These are phyloP conservation scores for Upupa epops DNA, from an alignment of 2,113 vertebrate species.

Conservation along the genomic window DNA sequence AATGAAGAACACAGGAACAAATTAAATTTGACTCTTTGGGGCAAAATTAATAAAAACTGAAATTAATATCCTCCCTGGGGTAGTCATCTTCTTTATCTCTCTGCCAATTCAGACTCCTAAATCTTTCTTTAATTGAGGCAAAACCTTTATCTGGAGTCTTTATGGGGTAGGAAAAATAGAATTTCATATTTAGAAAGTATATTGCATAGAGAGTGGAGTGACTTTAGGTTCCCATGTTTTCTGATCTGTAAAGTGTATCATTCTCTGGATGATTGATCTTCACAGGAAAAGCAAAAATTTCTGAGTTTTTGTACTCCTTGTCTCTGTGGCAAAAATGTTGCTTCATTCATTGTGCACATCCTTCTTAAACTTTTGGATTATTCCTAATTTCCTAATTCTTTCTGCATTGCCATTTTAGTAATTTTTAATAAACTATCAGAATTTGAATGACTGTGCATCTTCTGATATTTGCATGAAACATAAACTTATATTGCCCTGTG, in stretches of 20 bases:
- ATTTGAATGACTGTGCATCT: background rate
- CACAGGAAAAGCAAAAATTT: conserved; percentile 13
- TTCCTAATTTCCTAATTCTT: background rate
- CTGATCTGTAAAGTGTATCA: background rate
- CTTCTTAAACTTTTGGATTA: background rate
- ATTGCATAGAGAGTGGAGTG: background rate
- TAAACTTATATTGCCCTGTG: background rate
- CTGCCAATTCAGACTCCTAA: background rate
- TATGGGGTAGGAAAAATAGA: background rate
- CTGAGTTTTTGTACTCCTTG: background rate
- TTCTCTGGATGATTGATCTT: background rate
- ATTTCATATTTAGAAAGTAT: background rate
- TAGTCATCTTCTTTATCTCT: background rate
- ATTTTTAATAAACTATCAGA: background rate
- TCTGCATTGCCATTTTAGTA: background rate
- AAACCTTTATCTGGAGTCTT: conserved; percentile 14
- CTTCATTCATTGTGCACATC: background rate
- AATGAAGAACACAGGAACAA: background rate
- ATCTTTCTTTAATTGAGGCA: conserved; percentile 27
- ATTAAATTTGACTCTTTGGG: conserved; percentile 22
- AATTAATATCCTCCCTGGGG: background rate
- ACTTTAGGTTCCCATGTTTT: background rate
- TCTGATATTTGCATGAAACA: background rate
- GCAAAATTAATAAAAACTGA: conserved; percentile 36
- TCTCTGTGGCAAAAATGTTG: background rate